Evolutionary conservation across 2,888 invertebrate genomes (phyloP), one percentile per base, ranked within the genome.

Genomic region (Drosophila mulleri): DNA sequence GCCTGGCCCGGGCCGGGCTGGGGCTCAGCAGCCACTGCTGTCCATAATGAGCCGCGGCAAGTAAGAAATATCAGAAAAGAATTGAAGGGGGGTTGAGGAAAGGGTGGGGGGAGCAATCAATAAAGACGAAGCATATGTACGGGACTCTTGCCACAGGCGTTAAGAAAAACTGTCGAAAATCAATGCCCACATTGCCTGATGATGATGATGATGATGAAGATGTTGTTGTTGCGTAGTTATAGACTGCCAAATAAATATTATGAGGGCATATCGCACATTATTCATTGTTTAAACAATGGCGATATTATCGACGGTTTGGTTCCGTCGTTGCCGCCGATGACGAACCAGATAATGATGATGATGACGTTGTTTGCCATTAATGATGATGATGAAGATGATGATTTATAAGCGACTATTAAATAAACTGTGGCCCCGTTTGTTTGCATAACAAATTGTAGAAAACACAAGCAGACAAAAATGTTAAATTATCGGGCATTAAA

Each of bases 361-460:
- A 48, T 63, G 59, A 72, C 83, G 83, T n/a, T n/a, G n/a, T n/a
- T n/a, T n/a, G n/a, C n/a, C n/a, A n/a, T n/a, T 78, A 69, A 68
- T 58, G 61, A 48, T 64, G 56, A 68, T 58, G 61, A 48, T 61
- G 59, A 72, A 83, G 83, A 83, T 75, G 83, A 85, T 88, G 85
- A 86, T 86, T 86, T 86, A 88, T 88, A 77, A 75, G 78, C 79
- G 68, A 65, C 73, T 72, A 63, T 88, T 86, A 74, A 78, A 65
- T 83, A 83, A 86, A 88, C 69, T 88, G 73, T 87, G 67, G 75
- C 89, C 78, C 78, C 84, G 78, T 89, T 84, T 84, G 89, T 84
- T 84, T 83, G 81, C 82, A 82, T 83, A 84, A 88, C 74, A 84
- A 84, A 83, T 83, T 83, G 83, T 78, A 73, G 64, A 73, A 78